Base-by-base conservation (phyloP, 2,888 invertebrate genomes). In the Netelia inedita region DNA sequence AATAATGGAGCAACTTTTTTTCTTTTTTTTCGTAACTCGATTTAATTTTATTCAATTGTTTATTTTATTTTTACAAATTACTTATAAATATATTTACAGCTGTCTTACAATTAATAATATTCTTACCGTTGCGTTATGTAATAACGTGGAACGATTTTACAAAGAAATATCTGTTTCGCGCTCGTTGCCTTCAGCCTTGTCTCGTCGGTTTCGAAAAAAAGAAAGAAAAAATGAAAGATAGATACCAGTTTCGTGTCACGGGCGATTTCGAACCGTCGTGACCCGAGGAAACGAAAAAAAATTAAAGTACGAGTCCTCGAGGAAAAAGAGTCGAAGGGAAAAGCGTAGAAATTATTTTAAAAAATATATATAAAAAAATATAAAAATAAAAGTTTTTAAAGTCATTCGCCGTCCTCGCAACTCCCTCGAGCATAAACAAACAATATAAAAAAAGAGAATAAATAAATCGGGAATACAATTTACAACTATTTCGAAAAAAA, bases 51-150 rank as follows among this genome's bases (percentile, higher is more conserved):
- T n/a, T 28, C 5, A 6, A 71, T 72, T 72, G 2, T 53, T 63
- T 74, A 79, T 80, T 74, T 53, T 71, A 73, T 66, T 75, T 61
- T 46, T 72, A 80, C 63, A 69, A 83, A 66, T 81, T 41, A 35
- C 81, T 86, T 87, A 87, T 79, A 86, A 83, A 82, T 87, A 86
- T 88, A 88, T 88, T 83, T 88, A 88, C 87, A 88, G 79, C 53
- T 2, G 76, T 41, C 50, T 78, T 61, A 53, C 21, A 65, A 65
- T 73, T 66, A 80, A 74, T 57, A 59, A 73, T 74, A 85, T 76
- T 53, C 53, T 71, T 74, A 21, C 63, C 21, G 28, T 43, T 21
- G 69, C 46, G 59, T 19, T 35, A 35, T 35, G 35, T 35, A 5
- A n/a, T 65, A 50, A 59, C 46, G 59, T n/a, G 75, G 87, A 88